Evolutionary conservation across 2,888 invertebrate genomes (phyloP), one percentile per base, ranked within the genome.

Genomic region (Epicampocera succincta): DNA sequence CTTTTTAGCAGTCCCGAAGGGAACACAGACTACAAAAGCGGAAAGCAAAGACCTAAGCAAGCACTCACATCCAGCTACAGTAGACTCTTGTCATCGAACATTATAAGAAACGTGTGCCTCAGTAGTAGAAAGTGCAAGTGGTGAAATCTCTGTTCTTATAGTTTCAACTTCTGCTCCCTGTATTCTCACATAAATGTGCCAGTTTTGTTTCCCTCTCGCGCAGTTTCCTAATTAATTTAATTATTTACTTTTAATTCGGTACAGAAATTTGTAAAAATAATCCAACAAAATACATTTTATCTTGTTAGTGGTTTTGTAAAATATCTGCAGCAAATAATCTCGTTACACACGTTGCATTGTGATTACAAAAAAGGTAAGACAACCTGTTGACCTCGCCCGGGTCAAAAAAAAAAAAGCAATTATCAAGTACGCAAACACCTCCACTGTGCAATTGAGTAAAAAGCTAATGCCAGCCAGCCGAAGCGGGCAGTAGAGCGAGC

Each of bases 301-400:
- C 25, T 25, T 44, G 61, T 61, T 44, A 21, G 25, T 44, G 25
- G 3, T 15, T 5, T 44, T 56, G 54, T 42, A 13, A 17, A 42
- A 13, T 69, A 48, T 50, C 12, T 46, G 46, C 15, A 3, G 60
- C 25, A 65, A 46, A 65, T 46, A 38, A 65, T 46, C 63, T 56
- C 15, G 25, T 25, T 56, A 8, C 25, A 13, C 6, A 29, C 21
- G 19, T 25, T 25, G 8, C 33, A 33, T 29, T 29, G 29, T 29
- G 8, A 44, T 44, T 56, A 44, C 11, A 8, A n/a, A 33, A 21
- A 17, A 58, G 6, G 15, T 44, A 63, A 17, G 46, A 40, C 38
- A 12, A 29, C 50, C 44, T 58, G 58, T 42, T 33, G 29, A 54
- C 25, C 50, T n/a, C 19, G 33, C 50, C 42, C 58, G 75, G 48